Percentiles rank a stretch among this genome's conserved stretches.
These are phyloP conservation scores for Agapornis roseicollis DNA, from an alignment of 2,113 vertebrate genomes.

Conservation along the genomic window DNA sequence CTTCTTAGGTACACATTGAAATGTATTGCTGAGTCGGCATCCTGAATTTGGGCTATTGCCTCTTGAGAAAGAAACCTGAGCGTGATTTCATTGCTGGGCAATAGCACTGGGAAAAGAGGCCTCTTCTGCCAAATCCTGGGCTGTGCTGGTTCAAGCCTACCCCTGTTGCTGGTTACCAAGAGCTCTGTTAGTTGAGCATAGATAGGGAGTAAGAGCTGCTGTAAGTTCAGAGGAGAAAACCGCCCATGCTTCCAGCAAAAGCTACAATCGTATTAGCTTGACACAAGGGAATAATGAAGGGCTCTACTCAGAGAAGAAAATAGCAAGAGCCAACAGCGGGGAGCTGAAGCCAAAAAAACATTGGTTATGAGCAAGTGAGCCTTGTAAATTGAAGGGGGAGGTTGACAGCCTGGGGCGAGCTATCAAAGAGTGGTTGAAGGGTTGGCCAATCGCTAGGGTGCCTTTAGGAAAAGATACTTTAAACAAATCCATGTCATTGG, in stretches of 20 bases:
- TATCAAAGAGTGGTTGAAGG: background rate
- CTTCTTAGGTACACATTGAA: background rate
- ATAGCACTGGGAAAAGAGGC: background rate
- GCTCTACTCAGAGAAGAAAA: background rate
- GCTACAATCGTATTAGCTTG: background rate
- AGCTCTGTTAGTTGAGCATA: background rate
- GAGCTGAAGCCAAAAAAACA: background rate
- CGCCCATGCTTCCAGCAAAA: background rate
- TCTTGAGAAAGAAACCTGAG: background rate
- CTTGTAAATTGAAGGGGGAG: slow-evolving; percentile 24
- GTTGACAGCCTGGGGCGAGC: background rate
- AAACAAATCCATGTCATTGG: slow-evolving; percentile 5
- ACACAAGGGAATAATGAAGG: slow-evolving; percentile 14
- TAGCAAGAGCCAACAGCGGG: background rate
- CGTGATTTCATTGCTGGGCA: background rate
- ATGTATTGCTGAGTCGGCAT: background rate
- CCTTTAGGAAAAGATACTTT: slow-evolving; percentile 14
- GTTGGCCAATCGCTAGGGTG: background rate
- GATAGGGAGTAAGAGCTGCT: background rate
- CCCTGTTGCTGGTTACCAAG: background rate
- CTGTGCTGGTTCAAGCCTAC: background rate
- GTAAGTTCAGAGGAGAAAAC: background rate
- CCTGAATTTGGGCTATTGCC: background rate
- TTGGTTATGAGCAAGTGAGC: slow-evolving; percentile 14
- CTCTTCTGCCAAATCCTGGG: background rate